Evolutionary conservation across 2,797 vertebrate species (phyloP), one percentile per base, ranked within the genome.

Genomic region (Uromys caudimaculatus): DNA sequence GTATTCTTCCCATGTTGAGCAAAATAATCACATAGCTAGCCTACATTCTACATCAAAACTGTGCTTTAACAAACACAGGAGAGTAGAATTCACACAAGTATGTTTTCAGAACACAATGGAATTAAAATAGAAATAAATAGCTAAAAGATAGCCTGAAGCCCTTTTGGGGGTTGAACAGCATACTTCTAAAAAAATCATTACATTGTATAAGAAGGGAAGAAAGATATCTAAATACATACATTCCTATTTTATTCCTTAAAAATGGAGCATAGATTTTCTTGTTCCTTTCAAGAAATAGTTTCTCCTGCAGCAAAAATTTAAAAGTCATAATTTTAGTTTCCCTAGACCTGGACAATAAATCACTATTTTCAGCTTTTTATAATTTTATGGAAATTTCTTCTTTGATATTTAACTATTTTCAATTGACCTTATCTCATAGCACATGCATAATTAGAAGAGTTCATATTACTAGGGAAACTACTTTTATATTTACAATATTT

Each of bases 301-400:
- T 86, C 10, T 73, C 50, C 35, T 89, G 71, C 17, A 94, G 11
- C 38, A 94, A 58, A 97, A 93, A 41, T 94, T 88, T 67, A 93
- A 93, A 93, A 96, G 7, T 23, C 41, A 58, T 91, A 93, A 95
- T 96, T 92, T 94, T 87, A 93, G 38, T 93, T 96, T 95, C 77
- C 92, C 6, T 47, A 81, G 60, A 56, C 29, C 81, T 92, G 35
- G 89, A 50, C 69, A 84, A 73, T 67, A 93, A 94, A 96, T 84
- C 44, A 79, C 44, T 82, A 50, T 88, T 96, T 96, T 95, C 29
- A 85, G 41, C 93, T 97, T 95, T 85, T 93, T 29, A 85, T 95
- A 93, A 88, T 90, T 97, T 96, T 93, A 92, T 90, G 73, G 54
- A 94, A 90, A 95, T 97, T 94, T 92, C 47, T 93, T 87, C 69